Evolutionary conservation across 1,140 invertebrate genomes (phyloP), one percentile per base, ranked within the genome.

Genomic region (Apis laboriosa): DNA sequence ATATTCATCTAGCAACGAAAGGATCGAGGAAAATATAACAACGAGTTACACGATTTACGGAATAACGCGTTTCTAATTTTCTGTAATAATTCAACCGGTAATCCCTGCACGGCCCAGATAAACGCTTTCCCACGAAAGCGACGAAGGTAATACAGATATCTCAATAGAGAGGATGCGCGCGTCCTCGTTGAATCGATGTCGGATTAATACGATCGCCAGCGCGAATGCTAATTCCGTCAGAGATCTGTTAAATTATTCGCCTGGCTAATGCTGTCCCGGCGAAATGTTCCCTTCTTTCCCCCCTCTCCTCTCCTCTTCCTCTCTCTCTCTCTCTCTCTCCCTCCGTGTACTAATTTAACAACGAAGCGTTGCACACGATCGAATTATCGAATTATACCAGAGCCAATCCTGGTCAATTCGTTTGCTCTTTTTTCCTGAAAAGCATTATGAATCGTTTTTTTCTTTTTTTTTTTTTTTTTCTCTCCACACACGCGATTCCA

Each of bases 221-320:
- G 64, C 43, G 55, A 77, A 82, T 82, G 80, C 74, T 82, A 82
- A 82, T 82, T 77, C 80, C 63, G 24, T 3, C 49, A 43, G 74
- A 77, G 80, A 77, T 82, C 74, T 82, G 80, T 82, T 82, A 77
- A 82, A 82, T 76, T 82, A 82, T 82, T 77, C 80, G 74, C 80
- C 73, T 53, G 55, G 24, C 63, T 68, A 43, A 43, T 43, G 55
- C 53, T 24, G 24, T 73, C 24, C 49, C 58, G 13, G 51, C 28
- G 61, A 80, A 80, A 63, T 53, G 73, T 8, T 43, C 49, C 53
- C 63, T 76, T 81, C 71, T 67, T 75, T 67, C 21, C 2, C 56
- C 0, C 51, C n/a, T 4, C 67, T 67, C 67, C 79, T 72, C 53
- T 61, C 83, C 77, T 66, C 66, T 7, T 2, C 28, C 28, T 28